Evolutionary conservation across 2,797 vertebrate species (phyloP).

Genomic region (Hydrolagus colliei): DNA sequence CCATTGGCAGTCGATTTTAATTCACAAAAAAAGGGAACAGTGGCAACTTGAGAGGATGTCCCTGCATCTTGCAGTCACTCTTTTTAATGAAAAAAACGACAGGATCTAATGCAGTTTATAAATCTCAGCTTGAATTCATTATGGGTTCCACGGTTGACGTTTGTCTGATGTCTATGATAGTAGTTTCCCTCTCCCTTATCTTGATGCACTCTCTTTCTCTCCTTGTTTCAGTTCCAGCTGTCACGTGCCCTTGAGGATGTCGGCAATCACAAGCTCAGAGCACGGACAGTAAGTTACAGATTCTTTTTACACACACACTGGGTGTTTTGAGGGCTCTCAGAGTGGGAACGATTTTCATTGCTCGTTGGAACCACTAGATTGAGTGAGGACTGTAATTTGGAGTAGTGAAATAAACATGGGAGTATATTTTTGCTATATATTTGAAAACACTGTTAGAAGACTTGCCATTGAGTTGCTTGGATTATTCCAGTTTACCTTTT

Average conservation of each 20-base stretch:
- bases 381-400: background rate
- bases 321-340: slow-evolving; percentile 33
- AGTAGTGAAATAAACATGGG: too few relatives aligned
- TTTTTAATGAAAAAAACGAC: background rate
- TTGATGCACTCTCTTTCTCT: slow-evolving; percentile 9
- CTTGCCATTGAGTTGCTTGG: background rate
- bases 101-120: background rate
- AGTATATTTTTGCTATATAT: too few relatives aligned
- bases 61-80: too few relatives aligned
- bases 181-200: background rate
- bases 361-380: background rate
- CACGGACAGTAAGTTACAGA: slow-evolving; percentile 67
- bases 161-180: background rate
- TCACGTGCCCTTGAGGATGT: slow-evolving; percentile 76
- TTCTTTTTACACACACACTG: background rate
- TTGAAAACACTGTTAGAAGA: too few relatives aligned
- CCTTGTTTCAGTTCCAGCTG: slow-evolving; percentile 66
- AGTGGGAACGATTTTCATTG: background rate
- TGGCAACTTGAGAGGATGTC: too few relatives aligned
- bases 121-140: too few relatives aligned
- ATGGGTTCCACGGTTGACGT: too few relatives aligned
- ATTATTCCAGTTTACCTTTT: background rate
- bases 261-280: slow-evolving; percentile 71
- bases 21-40: too few relatives aligned
- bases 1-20: too few relatives aligned